phyloP scores from a whole-genome alignment of 2,113 vertebrate species.

The Gallinago media region DNA sequence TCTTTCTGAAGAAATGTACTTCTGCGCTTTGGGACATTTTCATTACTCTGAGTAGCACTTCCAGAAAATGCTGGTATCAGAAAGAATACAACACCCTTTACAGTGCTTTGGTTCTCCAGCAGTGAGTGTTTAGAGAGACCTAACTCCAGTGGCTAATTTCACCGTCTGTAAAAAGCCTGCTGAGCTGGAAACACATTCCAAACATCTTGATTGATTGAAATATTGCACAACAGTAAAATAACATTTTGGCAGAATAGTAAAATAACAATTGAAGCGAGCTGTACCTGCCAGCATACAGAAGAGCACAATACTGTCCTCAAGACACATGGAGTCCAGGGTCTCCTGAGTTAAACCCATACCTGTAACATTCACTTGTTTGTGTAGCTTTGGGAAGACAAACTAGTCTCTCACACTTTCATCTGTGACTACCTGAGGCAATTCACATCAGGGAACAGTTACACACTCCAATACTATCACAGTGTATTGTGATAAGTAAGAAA shows the following conservation, averaged over 20 bases:
- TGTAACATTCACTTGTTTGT: not conserved
- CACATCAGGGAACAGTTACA: not conserved
- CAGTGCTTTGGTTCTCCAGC: not conserved
- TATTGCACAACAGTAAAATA: not conserved
- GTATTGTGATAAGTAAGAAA: not conserved
- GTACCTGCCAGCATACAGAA: not conserved
- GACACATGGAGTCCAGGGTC: not conserved
- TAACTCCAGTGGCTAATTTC: not conserved
- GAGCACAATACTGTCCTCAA: not conserved
- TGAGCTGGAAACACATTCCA: not conserved
- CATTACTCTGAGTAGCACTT: not conserved
- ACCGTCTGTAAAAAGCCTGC: not conserved
- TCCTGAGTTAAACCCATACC: not conserved
- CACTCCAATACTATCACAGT: not conserved
- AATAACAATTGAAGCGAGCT: not conserved
- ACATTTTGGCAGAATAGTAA: not conserved
- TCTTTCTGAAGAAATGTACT: constrained; percentile 20
- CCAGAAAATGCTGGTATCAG: not conserved
- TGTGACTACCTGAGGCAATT: not conserved
- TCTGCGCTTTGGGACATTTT: constrained; percentile 27
- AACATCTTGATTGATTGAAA: not conserved
- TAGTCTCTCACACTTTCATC: not conserved
- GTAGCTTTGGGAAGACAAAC: not conserved
- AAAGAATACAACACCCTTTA: not conserved
- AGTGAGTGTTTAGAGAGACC: not conserved